Evolutionary conservation across 2,797 vertebrate species (phyloP).

Genomic region (Hippoglossus hippoglossus): DNA sequence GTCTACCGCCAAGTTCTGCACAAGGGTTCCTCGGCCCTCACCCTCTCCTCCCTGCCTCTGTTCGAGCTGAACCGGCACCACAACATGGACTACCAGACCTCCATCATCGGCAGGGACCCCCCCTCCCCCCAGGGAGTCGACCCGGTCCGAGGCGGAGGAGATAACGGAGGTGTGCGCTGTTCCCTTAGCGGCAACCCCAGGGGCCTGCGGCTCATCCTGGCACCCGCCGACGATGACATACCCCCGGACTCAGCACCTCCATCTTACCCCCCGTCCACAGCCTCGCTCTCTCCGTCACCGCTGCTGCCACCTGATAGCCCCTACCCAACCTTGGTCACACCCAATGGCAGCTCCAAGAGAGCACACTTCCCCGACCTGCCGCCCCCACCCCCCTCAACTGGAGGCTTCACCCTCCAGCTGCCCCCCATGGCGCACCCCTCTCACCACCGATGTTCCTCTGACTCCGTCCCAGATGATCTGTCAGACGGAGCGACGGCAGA

Average conservation of each 20-base stretch:
- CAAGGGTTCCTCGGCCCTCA: slow-evolving; percentile 90
- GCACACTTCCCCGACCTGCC: slow-evolving; percentile 79
- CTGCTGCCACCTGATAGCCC: slow-evolving; percentile 78
- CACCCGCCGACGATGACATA: slow-evolving; percentile 89
- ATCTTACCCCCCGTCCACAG: slow-evolving; percentile 89
- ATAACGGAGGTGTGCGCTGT: slow-evolving; percentile 74
- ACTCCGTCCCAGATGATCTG: slow-evolving; percentile 82
- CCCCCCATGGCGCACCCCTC: slow-evolving; percentile 87
- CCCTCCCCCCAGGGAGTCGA: slow-evolving; percentile 85
- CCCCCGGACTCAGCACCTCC: slow-evolving; percentile 88
- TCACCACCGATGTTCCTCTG: slow-evolving; percentile 81
- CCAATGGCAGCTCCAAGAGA: slow-evolving; percentile 84
- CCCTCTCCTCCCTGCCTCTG: slow-evolving; percentile 91
- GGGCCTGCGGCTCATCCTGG: slow-evolving; percentile 92
- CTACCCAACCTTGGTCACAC: slow-evolving; percentile 76
- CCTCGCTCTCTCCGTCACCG: slow-evolving; percentile 82
- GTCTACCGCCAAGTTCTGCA: slow-evolving; percentile 95
- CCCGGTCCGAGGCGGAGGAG: slow-evolving; percentile 31
- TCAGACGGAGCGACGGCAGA: slow-evolving; percentile 45
- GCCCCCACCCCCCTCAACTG: slow-evolving; percentile 79
- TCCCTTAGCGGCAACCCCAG: slow-evolving; percentile 89
- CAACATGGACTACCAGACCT: slow-evolving; percentile 90
- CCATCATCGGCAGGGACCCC: slow-evolving; percentile 88
- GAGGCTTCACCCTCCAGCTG: slow-evolving; percentile 90
- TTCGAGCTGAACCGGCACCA: slow-evolving; percentile 89